A percentile compares a stretch with the other conserved stretches of the same genome.
These are phyloP conservation scores for Spilarctia lutea DNA, from an alignment of 2,888 invertebrate genomes.

Conservation along the genomic window DNA sequence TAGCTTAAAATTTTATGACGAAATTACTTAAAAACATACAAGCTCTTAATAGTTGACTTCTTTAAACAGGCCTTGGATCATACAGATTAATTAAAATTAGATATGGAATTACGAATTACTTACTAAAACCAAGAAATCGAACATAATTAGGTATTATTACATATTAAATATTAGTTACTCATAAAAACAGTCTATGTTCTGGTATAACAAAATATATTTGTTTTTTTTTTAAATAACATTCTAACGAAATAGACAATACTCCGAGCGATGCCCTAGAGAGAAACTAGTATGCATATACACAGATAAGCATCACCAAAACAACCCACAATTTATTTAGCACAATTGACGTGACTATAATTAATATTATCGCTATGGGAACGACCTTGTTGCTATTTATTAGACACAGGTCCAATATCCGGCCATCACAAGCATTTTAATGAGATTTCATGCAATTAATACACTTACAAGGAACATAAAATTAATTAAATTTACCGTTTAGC, in stretches of 20 bases:
- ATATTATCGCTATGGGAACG: conserved; percentile 13
- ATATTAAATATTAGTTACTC: too few species aligned
- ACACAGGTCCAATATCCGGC: conserved; percentile 19
- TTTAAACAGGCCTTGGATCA: too few species aligned
- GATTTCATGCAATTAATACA: not conserved
- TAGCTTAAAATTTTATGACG: too few species aligned
- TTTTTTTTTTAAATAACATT: too few species aligned
- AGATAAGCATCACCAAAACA: not conserved
- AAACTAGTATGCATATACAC: not conserved
- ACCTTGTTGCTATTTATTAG: conserved; percentile 16
- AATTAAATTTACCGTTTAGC: not conserved
- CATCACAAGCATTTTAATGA: conserved; percentile 11
- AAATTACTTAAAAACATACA: too few species aligned
- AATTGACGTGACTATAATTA: conserved; percentile 14
- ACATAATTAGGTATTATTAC: too few species aligned
- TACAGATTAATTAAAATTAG: too few species aligned
- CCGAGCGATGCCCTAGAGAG: not conserved
- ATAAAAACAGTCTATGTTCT: too few species aligned
- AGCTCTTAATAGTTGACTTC: too few species aligned
- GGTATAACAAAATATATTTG: too few species aligned
- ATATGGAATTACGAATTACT: too few species aligned
- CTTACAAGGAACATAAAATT: not conserved
- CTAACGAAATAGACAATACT: not conserved
- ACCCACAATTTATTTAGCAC: not conserved
- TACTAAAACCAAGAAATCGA: too few species aligned